Evolutionary conservation across 2,113 vertebrate species (phyloP), one percentile per base, ranked within the genome.

Genomic region (Platichthys flesus): DNA sequence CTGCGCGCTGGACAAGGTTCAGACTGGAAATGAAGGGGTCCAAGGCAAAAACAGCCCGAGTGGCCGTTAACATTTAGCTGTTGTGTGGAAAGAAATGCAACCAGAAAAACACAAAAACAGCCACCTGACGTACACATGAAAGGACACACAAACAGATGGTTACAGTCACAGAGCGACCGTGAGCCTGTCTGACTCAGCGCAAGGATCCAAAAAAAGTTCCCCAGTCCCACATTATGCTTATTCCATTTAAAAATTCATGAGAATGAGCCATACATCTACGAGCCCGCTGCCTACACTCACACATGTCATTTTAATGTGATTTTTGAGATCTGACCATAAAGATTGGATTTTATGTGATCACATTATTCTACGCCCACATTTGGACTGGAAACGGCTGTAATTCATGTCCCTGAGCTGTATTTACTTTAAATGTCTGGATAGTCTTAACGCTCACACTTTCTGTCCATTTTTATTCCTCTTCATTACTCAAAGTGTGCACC

Each of bases 301-400:
- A 52, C 79, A 82, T 51, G n/a, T 80, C 57, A 74, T 57, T 21
- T 83, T 82, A 62, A 77, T 75, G 72, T 52, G 71, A 85, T 78
- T 76, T 75, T 23, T 76, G 37, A 85, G 71, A 88, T 78, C 2
- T 35, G 35, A 86, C 68, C 63, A 74, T 84, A 86, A 87, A 88
- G 79, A 81, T 75, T 81, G 72, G 47, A 74, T 83, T 82, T 90
- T 81, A 89, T 79, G 47, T 35, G 79, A 86, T 88, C 83, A 70
- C 69, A 74, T 83, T 86, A 80, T 68, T 66, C 18, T 51, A 81
- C 40, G 47, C 66, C 74, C 73, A 81, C 67, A 64, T 78, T 85
- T 88, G 79, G 74, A 51, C 57, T 77, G 45, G 60, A 71, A 75
- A 47, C 15, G 37, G 16, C 69, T 54, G 21, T 79, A 81, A 51